Base-by-base conservation (phyloP, 2,888 invertebrate species). In the Willowsia nigromaculata region DNA sequence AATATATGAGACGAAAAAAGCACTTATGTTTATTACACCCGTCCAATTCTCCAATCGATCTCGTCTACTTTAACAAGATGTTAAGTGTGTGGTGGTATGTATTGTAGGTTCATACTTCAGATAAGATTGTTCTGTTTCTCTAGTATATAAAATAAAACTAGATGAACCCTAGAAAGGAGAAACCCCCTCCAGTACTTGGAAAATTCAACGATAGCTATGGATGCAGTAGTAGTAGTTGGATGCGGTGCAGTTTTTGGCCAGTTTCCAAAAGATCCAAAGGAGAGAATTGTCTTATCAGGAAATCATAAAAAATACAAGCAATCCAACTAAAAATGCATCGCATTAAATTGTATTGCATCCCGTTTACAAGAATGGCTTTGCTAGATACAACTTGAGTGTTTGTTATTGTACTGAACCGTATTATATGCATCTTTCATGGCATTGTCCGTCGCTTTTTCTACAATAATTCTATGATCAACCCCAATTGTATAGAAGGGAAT, bases 1-100 rank as follows among this genome's bases (percentile, higher is more conserved):
- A 74, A 83, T 84, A 84, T 84, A 80, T 65, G 65, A 59, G 62
- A 84, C 37, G 43, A 71, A 84, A 74, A 85, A 84, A 88, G 88
- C 88, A 88, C 88, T 88, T 84, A 88, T 88, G 83, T 88, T 88
- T 88, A 88, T 88, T 88, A 76, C 88, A 84, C 76, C 59, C 83
- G 43, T 68, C 27, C 56, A 59, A 56, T 81, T 25, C 59, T 25
- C 40, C 81, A 56, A 56, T 81, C 53, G 53, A 78, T 78, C 53
- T 65, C 65, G 18, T 65, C 43, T 15, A 1, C 47, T 82, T 82
- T 47, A 47, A 68, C 84, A 56, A 30, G 1, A 30, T 47, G 30
- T 27, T 18, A 81, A 68, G 74, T 71, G 50, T 53, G 74, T 27
- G 43, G 27, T 74, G 47, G 53, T 53, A 74, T 25, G 43, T 11